A percentile compares a stretch with the other conserved stretches of the same genome.
These are phyloP conservation scores for Sarcophaga variegata DNA, from an alignment of 2,888 invertebrate species.

Conservation along the genomic window DNA sequence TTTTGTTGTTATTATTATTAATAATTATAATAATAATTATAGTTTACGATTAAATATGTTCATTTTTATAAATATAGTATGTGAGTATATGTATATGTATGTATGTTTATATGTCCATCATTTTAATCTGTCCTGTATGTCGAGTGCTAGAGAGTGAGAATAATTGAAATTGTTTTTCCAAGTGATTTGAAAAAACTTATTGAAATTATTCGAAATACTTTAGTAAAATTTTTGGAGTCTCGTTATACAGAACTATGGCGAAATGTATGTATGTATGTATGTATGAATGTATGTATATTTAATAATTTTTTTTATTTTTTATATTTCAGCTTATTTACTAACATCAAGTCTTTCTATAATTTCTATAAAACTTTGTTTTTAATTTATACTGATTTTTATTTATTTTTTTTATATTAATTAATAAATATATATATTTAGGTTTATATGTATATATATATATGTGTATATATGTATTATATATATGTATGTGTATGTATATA, in stretches of 20 bases:
- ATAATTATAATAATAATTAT: constrained; percentile 7
- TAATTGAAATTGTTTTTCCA: constrained; percentile 2
- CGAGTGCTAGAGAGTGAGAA: not conserved
- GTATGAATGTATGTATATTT: not conserved
- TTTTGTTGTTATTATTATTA: not conserved
- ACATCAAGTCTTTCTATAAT: constrained; percentile 69
- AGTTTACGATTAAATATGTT: constrained; percentile 3
- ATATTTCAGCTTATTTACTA: constrained; percentile 59
- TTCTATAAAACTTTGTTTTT: constrained; percentile 64
- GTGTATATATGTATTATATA: constrained; percentile 35
- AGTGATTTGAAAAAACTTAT: not conserved
- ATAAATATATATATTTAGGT: constrained; percentile 12
- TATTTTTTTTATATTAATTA: constrained; percentile 9
- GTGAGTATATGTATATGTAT: not conserved
- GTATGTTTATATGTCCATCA: not conserved
- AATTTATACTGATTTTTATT: not conserved
- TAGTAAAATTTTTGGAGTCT: no score
- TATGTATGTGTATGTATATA: constrained; percentile 33
- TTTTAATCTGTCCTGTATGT: not conserved
- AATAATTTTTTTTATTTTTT: not conserved
- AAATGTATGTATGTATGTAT: not conserved
- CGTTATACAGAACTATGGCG: no score
- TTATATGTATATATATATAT: not conserved
- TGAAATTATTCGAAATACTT: constrained; percentile 6
- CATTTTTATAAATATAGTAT: constrained; percentile 2